phyloP scores from a whole-genome alignment of 2,113 vertebrate genomes.

The Tonatia bakeri region DNA sequence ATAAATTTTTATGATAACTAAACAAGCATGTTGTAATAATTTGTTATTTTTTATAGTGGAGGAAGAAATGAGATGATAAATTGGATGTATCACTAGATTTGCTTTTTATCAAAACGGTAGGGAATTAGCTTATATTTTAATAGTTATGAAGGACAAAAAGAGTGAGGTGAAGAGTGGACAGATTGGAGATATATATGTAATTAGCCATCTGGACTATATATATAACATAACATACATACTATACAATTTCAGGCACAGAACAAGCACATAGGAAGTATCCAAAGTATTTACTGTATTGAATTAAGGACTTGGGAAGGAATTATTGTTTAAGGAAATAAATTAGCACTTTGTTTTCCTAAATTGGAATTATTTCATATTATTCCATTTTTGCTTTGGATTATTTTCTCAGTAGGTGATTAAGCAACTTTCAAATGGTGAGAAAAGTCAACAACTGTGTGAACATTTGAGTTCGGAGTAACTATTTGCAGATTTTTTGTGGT shows the following conservation, averaged over 20 bases:
- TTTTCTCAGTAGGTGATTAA: conserved; percentile 18
- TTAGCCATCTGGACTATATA: background rate
- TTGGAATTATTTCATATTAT: background rate
- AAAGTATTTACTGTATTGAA: conserved; percentile 28
- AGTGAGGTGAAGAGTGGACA: background rate
- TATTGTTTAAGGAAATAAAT: background rate
- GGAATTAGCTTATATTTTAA: conserved; percentile 8
- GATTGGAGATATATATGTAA: background rate
- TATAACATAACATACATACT: background rate
- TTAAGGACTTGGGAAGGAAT: conserved; percentile 2
- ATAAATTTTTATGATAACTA: background rate
- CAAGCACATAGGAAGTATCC: background rate
- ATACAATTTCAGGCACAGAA: background rate
- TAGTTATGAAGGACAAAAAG: background rate
- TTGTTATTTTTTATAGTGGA: conserved; percentile 33
- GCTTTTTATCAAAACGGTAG: conserved; percentile 27
- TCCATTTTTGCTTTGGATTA: background rate
- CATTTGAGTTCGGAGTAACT: background rate
- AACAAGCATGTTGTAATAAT: background rate
- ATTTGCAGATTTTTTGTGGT: background rate
- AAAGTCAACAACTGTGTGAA: background rate
- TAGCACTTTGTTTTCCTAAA: conserved; percentile 22
- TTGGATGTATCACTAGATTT: background rate
- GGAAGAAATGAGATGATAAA: background rate
- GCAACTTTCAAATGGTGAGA: background rate